Evolutionary conservation across 1,140 invertebrate species (phyloP).

Genomic region (Drosophila tropicalis): DNA sequence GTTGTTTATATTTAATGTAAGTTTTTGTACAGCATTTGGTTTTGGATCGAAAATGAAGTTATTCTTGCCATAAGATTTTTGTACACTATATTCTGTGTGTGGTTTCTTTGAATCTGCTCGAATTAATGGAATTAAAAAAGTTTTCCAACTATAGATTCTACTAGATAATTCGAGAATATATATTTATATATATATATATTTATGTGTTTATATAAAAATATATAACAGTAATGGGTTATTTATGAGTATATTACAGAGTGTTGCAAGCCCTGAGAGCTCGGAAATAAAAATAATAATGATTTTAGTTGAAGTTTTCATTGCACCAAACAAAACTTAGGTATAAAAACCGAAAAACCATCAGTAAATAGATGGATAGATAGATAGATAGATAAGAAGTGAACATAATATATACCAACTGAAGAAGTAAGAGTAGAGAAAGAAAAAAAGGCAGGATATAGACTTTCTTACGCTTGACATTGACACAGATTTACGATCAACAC

Average conservation of each 20-base stretch:
- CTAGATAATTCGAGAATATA: not conserved
- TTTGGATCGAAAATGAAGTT: not conserved
- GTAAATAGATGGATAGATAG: not conserved
- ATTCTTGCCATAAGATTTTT: not conserved
- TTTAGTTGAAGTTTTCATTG: not conserved
- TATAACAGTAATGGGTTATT: not conserved
- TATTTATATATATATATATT: not conserved
- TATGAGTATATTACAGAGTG: constrained; percentile 7
- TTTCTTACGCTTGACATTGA: constrained; percentile 70
- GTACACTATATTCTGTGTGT: not conserved
- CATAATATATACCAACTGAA: not conserved
- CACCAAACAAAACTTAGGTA: not conserved
- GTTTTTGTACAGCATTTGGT: not conserved
- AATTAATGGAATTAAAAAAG: not conserved
- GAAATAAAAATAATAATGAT: not conserved
- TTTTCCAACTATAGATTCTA: not conserved
- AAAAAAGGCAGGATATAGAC: constrained; percentile 14
- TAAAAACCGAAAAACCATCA: not conserved
- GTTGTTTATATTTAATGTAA: not conserved
- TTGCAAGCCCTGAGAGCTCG: not conserved
- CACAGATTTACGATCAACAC: constrained; percentile 58
- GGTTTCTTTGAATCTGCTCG: not conserved
- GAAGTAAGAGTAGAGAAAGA: not conserved
- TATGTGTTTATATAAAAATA: not conserved
- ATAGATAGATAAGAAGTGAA: not conserved